Evolutionary conservation across 2,797 vertebrate genomes (phyloP).

Genomic region (Pangasius mekongensis): DNA sequence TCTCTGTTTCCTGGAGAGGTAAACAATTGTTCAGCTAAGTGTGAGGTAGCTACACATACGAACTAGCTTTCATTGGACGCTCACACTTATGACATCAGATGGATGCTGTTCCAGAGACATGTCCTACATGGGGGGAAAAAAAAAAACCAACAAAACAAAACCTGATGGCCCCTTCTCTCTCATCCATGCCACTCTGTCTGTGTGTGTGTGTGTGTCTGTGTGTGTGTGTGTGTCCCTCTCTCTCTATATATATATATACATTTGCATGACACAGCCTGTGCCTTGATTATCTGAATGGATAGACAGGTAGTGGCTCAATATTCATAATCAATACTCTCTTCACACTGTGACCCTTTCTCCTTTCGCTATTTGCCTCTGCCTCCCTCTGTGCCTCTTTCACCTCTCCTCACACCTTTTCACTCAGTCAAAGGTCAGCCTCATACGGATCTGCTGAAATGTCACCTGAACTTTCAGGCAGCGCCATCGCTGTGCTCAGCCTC

Average conservation of each 20-base stretch:
- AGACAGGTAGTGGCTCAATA: slow-evolving; percentile 29
- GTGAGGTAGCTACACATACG: neutral
- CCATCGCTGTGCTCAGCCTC: neutral
- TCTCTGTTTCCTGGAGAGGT: neutral
- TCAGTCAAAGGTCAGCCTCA: slow-evolving; percentile 56
- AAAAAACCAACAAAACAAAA: too few relatives aligned
- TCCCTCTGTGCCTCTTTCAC: slow-evolving; percentile 16
- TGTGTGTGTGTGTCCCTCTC: neutral
- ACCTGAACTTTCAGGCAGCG: slow-evolving; percentile 62
- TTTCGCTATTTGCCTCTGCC: slow-evolving; percentile 29
- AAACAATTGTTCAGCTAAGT: neutral
- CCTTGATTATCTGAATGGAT: neutral
- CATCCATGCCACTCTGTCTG: neutral
- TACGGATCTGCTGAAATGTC: slow-evolving; percentile 74
- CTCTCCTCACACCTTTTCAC: slow-evolving; percentile 29
- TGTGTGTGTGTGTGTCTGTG: neutral
- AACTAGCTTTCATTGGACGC: neutral
- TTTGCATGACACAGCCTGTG: neutral
- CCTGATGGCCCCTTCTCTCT: neutral
- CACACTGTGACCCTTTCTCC: slow-evolving; percentile 18
- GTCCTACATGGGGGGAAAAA: neutral
- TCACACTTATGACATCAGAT: neutral
- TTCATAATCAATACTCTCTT: slow-evolving; percentile 41
- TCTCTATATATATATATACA: neutral
- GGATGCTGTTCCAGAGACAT: neutral